phyloP scores from a whole-genome alignment of 2,888 invertebrate genomes.

The Pristionchus entomophagus region DNA sequence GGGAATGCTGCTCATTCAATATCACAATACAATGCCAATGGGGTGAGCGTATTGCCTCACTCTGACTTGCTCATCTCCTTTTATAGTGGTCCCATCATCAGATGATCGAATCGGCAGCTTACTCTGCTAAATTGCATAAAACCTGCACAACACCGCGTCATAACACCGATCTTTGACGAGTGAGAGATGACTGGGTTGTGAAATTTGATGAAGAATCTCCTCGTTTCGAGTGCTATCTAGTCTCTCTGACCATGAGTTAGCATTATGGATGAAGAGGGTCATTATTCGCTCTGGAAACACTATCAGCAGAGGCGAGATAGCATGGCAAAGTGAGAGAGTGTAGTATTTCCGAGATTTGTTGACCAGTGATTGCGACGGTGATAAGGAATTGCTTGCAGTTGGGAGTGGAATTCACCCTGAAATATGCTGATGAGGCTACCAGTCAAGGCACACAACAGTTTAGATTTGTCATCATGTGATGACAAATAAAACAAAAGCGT shows the following conservation, averaged over 20 bases:
- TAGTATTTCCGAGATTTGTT: not conserved
- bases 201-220: no score
- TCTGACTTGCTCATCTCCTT: not conserved
- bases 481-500: no score
- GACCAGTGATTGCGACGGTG: not conserved
- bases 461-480: no score
- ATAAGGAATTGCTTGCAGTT: constrained; percentile 17
- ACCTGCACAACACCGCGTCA: not conserved
- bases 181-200: no score
- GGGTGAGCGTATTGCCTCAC: not conserved
- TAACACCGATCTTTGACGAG: not conserved
- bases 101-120: not conserved
- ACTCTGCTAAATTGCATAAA: not conserved
- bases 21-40: not conserved
- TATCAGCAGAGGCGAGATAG: not conserved
- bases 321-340: not conserved
- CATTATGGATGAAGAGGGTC: no score
- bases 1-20: no score
- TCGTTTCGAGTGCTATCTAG: no score
- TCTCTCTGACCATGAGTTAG: no score
- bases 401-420: no score
- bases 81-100: not conserved
- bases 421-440: no score
- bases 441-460: no score
- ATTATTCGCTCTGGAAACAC: no score